These are phyloP conservation scores for Drosophila maculinotata DNA, from an alignment of 2,888 invertebrate species.

Conservation along the genomic window DNA sequence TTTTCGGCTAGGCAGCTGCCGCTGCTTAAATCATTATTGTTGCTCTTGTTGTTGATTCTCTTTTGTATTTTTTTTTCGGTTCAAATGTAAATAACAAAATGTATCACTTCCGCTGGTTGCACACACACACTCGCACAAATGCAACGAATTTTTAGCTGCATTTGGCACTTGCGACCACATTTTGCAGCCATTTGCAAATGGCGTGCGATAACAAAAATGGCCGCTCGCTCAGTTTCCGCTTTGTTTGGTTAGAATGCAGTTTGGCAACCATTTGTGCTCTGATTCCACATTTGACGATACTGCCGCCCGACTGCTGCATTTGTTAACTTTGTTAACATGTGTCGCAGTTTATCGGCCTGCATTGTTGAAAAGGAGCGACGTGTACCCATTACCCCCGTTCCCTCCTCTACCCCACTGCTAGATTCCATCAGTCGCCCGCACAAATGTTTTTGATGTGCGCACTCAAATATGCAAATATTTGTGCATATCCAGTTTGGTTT, in stretches of 20 bases:
- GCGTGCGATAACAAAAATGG: constrained; percentile 79
- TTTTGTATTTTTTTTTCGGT: constrained; percentile 20
- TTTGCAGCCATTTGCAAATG: constrained; percentile 62
- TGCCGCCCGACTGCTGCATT: constrained; percentile 27
- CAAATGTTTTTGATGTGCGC: constrained; percentile 71
- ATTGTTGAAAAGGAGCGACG: constrained; percentile 51
- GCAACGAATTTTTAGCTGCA: constrained; percentile 43
- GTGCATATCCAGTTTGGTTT: constrained; percentile 59
- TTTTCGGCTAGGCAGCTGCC: constrained; percentile 33
- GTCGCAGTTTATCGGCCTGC: constrained; percentile 72
- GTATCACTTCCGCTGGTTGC: constrained; percentile 54
- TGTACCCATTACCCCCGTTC: background rate
- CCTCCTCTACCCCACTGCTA: background rate
- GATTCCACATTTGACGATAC: constrained; percentile 27
- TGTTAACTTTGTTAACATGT: constrained; percentile 78
- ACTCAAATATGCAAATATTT: constrained; percentile 77
- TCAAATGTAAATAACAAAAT: constrained; percentile 63
- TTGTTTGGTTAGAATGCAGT: constrained; percentile 64
- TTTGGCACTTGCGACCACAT: constrained; percentile 39
- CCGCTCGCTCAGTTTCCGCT: constrained; percentile 72
- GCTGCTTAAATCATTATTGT: constrained; percentile 38
- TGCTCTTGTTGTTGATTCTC: constrained; percentile 26
- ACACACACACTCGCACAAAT: constrained; percentile 14
- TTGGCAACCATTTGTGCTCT: constrained; percentile 53
- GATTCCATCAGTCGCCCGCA: constrained; percentile 50